Base-by-base conservation (phyloP, 2,888 invertebrate species). In the Lithodes maja region DNA sequence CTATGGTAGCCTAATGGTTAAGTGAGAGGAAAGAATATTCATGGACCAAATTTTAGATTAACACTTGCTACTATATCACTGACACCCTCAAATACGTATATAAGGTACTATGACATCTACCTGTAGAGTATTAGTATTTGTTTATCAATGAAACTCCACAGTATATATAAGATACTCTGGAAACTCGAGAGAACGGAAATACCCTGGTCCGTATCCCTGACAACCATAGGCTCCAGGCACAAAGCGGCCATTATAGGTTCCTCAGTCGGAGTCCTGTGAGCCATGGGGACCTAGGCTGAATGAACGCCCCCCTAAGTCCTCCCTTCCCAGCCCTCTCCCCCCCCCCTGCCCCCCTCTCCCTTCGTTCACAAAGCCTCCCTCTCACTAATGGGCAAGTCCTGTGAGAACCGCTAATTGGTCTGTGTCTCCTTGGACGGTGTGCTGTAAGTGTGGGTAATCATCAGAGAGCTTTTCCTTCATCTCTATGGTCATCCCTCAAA, bases 341-440 rank as follows among this genome's bases (percentile, higher is more conserved):
- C 79, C 15, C 17, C 54, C 79, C 33, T 55, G n/a, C 75, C 74
- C 54, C 33, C 71, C 50, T 15, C 68, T 50, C 68, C 82, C 77
- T 49, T 55, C 54, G 71, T 74, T 74, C 74, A 33, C 83, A 69
- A 9, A 2, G 17, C 33, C 77, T 17, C 53, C 17, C 53, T 53
- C 55, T 69, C 80, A 78, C 78, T 90, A 90, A 90, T 90, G 90
- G 86, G 83, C 79, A 86, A 74, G 86, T 86, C 90, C 86, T 83
- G 83, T 84, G 90, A 90, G 78, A 83, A 84, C 80, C 86, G 82
- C 90, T 90, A 90, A 90, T 90, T 90, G 90, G 86, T 71, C 86
- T 80, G 86, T 86, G 83, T 90, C 84, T 86, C 86, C 90, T 83
- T 68, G 80, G 83, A 80, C 85, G 77, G 69, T 61, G 69, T 61